Evolutionary conservation across 2,797 vertebrate genomes (phyloP).

Genomic region (Anableps anableps): DNA sequence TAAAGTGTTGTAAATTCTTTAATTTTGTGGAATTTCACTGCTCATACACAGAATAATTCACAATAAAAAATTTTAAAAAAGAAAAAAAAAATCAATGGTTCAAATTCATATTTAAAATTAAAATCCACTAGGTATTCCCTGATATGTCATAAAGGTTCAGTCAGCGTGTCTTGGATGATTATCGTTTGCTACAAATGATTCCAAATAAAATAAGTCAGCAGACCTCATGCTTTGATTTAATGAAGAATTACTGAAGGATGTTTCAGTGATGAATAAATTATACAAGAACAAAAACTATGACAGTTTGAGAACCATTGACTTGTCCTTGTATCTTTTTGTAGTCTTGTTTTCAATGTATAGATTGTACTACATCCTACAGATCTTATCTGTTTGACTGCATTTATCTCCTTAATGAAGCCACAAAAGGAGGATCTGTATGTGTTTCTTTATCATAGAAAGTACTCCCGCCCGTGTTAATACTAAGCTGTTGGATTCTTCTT

Average conservation of each 20-base stretch:
- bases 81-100: not conserved
- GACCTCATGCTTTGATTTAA: not conserved
- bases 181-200: not conserved
- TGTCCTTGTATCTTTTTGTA: not conserved
- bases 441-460: not conserved
- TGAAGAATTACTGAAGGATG: not conserved
- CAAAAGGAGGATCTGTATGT: not conserved
- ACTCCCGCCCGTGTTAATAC: not conserved
- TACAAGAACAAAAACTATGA: not conserved
- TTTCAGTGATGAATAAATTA: not conserved
- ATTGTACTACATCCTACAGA: not conserved
- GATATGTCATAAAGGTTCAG: not conserved
- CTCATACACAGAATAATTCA: not conserved
- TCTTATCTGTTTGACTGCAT: not conserved
- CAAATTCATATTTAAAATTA: not conserved
- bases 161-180: not conserved
- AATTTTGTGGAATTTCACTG: not conserved
- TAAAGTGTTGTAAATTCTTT: not conserved
- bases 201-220: not conserved
- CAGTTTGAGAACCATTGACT: not conserved
- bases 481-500: not conserved
- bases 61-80: not conserved
- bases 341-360: not conserved
- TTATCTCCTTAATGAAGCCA: not conserved
- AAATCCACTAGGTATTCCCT: not conserved